phyloP scores from a whole-genome alignment of 2,888 invertebrate species.

The Syrphus vitripennis region DNA sequence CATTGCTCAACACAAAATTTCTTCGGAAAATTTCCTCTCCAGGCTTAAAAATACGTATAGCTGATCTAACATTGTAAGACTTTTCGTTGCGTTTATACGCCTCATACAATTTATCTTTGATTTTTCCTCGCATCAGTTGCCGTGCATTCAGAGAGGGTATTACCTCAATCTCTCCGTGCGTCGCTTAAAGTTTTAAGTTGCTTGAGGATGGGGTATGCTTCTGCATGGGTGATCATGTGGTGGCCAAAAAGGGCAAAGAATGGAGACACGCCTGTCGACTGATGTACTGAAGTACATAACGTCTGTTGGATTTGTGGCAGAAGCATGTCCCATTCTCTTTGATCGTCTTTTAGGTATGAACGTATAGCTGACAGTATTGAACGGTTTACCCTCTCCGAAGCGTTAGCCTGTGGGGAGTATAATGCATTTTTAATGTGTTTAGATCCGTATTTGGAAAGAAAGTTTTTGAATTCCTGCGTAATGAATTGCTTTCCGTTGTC shows the following conservation, averaged over 20 bases:
- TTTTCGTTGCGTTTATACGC: too few species aligned
- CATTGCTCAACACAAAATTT: not conserved
- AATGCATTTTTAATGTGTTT: not conserved
- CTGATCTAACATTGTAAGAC: too few species aligned
- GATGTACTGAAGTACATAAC: not conserved
- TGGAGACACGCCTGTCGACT: not conserved
- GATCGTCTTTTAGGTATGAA: too few species aligned
- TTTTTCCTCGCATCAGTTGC: not conserved
- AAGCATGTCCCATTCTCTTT: not conserved
- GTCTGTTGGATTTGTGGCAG: not conserved
- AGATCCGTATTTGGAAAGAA: not conserved
- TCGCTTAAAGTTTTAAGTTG: not conserved
- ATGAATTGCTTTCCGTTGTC: too few species aligned
- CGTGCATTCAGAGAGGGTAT: not conserved
- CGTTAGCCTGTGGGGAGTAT: too few species aligned
- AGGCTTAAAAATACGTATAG: too few species aligned
- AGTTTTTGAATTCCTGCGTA: not conserved
- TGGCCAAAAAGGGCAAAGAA: too few species aligned
- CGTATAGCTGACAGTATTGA: too few species aligned
- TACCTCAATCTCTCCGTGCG: not conserved
- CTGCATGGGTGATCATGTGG: too few species aligned
- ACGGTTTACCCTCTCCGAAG: too few species aligned
- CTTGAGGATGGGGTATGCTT: too few species aligned
- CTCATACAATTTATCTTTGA: not conserved
- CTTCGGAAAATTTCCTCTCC: too few species aligned